These are phyloP conservation scores for Carlito syrichta DNA, from an alignment of 2,113 vertebrate genomes.

Conservation along the genomic window DNA sequence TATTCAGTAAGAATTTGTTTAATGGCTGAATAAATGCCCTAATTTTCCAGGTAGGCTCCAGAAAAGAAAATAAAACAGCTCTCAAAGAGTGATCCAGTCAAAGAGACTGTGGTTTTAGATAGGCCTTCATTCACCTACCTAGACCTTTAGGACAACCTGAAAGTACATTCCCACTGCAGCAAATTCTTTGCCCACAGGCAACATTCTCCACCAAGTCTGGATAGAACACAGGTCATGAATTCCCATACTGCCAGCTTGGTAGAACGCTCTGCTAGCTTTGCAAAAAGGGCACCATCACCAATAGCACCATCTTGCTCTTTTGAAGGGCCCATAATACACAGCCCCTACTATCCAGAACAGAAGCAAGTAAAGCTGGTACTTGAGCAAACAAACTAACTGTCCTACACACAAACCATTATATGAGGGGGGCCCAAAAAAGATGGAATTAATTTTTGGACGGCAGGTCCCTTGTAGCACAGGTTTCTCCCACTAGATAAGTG, in stretches of 20 bases:
- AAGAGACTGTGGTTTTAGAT: neutral
- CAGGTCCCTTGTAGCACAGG: no score
- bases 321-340: neutral
- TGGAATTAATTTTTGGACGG: no score
- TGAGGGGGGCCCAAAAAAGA: no score
- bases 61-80: neutral
- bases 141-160: neutral
- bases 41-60: neutral
- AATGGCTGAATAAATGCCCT: neutral
- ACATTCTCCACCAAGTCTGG: neutral
- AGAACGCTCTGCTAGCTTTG: neutral
- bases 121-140: neutral
- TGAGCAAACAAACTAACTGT: neutral
- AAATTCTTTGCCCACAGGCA: neutral
- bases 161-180: neutral
- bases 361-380: neutral
- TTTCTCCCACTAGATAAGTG: no score
- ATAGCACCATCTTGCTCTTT: neutral
- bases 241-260: neutral
- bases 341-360: neutral
- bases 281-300: neutral
- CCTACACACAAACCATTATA: neutral
- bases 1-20: slow-evolving; percentile 19
- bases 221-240: slow-evolving; percentile 1
- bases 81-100: neutral